Percentiles rank a stretch among this genome's conserved stretches.
Evolutionary conservation across 92 coral and sea anemone genomes (phyloP).

Genomic region (Phenganax subtilis): DNA sequence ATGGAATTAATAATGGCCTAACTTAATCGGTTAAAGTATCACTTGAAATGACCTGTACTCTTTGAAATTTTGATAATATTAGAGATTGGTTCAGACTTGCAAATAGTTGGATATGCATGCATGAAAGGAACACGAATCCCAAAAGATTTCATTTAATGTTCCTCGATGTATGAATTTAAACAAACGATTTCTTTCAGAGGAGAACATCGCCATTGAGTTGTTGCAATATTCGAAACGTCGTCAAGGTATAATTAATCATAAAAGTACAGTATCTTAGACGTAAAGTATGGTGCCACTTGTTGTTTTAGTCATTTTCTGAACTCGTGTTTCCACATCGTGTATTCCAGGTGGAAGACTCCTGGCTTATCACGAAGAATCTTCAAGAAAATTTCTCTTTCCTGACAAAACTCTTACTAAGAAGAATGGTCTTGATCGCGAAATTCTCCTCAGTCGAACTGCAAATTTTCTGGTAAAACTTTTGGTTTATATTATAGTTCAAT

Average conservation of each 20-base stretch:
- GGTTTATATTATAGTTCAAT: background rate
- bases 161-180: no score
- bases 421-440: conserved; percentile 87
- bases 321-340: background rate
- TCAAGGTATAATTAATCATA: conserved; percentile 47
- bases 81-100: no score
- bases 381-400: conserved; percentile 88
- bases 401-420: conserved; percentile 89
- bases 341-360: conserved; percentile 84
- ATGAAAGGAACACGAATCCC: no score
- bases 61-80: no score
- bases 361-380: conserved; percentile 81
- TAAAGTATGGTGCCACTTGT: no score
- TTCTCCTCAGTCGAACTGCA: conserved; percentile 69
- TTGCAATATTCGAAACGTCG: conserved; percentile 86
- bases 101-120: no score
- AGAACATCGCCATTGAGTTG: conserved; percentile 71
- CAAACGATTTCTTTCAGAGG: conserved; percentile 50
- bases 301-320: background rate
- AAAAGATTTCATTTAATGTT: no score
- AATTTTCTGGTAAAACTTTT: conserved; percentile 67
- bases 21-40: no score
- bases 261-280: no score
- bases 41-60: no score
- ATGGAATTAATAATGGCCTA: no score